A percentile compares a stretch with the other conserved stretches of the same genome.
phyloP scores from a whole-genome alignment of 64 coral and sea anemone species.

The Dendrophyllia cribrosa region DNA sequence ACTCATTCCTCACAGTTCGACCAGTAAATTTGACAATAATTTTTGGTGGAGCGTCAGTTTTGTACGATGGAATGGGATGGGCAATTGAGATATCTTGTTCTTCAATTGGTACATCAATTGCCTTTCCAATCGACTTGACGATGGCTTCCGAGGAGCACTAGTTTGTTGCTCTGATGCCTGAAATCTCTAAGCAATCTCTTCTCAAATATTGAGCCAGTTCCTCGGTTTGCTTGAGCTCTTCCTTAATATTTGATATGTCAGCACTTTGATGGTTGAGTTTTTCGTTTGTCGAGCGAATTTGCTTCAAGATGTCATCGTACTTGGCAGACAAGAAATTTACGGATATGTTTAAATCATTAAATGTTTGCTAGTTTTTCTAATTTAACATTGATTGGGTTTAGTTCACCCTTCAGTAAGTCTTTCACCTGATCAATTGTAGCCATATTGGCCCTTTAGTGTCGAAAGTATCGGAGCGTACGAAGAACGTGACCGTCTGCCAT shows the following conservation, averaged over 20 bases:
- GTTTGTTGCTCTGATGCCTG: background rate
- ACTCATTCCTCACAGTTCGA: too few relatives aligned
- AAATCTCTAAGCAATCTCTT: conserved; percentile 37
- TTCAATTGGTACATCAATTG: conserved; percentile 51
- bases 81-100: conserved; percentile 19
- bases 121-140: conserved; percentile 40
- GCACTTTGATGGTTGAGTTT: background rate
- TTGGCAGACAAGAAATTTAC: conserved; percentile 11
- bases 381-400: conserved; percentile 11
- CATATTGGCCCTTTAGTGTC: conserved; percentile 2
- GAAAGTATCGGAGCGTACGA: background rate
- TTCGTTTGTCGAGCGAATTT: background rate
- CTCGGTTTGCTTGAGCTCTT: conserved; percentile 1
- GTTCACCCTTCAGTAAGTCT: background rate
- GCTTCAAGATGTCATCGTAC: conserved; percentile 28
- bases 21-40: conserved; percentile 56
- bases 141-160: conserved; percentile 33
- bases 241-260: background rate
- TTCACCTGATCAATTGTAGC: conserved; percentile 19
- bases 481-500: conserved; percentile 21
- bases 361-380: conserved; percentile 22
- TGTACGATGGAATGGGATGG: conserved; percentile 38
- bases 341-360: conserved; percentile 7
- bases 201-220: conserved; percentile 44
- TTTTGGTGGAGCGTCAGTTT: conserved; percentile 49